phyloP scores from a whole-genome alignment of 2,113 vertebrate species.

The Leiothrix lutea region DNA sequence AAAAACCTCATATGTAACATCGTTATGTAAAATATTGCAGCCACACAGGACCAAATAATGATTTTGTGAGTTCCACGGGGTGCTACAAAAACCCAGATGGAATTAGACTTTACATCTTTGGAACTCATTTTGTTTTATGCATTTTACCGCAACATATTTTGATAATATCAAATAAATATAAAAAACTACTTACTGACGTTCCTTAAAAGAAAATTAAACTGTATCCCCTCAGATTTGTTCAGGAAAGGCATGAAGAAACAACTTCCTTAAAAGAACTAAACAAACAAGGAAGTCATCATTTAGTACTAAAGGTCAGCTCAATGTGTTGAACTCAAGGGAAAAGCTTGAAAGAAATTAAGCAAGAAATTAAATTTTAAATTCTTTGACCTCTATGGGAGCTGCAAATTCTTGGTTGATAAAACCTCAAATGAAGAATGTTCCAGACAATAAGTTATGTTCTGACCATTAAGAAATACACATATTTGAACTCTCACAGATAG shows the following conservation, averaged over 20 bases:
- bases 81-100: background rate
- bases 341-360: background rate
- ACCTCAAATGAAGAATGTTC: background rate
- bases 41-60: background rate
- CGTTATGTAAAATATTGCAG: background rate
- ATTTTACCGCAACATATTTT: background rate
- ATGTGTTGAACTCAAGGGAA: background rate
- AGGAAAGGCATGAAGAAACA: background rate
- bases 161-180: conserved; percentile 9
- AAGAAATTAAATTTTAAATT: background rate
- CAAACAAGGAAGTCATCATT: background rate
- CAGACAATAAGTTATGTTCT: background rate
- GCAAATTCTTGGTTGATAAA: background rate
- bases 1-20: background rate
- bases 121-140: background rate
- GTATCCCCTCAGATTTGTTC: background rate
- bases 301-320: background rate
- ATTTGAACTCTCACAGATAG: conserved; percentile 13
- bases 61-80: background rate
- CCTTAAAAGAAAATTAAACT: background rate
- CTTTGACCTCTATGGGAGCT: background rate
- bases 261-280: background rate
- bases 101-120: background rate
- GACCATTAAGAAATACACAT: background rate
- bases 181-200: background rate